These are phyloP conservation scores for Chinchilla lanigera DNA, from an alignment of 2,113 vertebrate species.

Conservation along the genomic window DNA sequence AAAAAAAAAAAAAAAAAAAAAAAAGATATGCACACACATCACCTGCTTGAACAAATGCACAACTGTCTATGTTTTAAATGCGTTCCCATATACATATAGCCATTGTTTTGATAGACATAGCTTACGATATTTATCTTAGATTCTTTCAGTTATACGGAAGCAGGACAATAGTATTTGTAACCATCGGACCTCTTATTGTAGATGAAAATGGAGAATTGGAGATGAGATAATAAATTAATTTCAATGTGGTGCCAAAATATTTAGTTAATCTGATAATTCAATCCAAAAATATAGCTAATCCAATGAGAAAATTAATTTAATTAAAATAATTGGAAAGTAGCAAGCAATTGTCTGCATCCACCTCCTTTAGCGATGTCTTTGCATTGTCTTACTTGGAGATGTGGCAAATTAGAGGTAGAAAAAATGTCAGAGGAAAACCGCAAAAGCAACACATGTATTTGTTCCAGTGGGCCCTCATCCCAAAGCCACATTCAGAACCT, in stretches of 20 bases:
- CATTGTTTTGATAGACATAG: neutral
- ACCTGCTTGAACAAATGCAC: neutral
- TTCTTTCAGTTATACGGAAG: neutral
- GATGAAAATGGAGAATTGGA: slow-evolving; percentile 25
- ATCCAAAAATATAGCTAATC: neutral
- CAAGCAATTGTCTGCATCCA: neutral
- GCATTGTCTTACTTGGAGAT: neutral
- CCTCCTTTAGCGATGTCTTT: neutral
- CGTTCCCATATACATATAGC: neutral
- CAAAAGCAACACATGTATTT: neutral
- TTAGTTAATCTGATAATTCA: neutral
- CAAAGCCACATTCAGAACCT: neutral
- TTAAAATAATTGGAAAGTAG: neutral
- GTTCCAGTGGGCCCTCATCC: neutral
- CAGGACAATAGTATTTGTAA: neutral
- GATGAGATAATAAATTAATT: slow-evolving; percentile 8
- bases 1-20: too few relatives aligned
- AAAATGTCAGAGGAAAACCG: neutral
- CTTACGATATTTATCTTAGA: neutral
- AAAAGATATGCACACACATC: neutral
- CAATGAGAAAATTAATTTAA: neutral
- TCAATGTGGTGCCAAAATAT: neutral
- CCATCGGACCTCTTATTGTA: neutral
- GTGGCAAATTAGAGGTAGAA: neutral
- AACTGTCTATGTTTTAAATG: neutral